Evolutionary conservation across 2,797 vertebrate species (phyloP).

Genomic region (Apogon talboti): DNA sequence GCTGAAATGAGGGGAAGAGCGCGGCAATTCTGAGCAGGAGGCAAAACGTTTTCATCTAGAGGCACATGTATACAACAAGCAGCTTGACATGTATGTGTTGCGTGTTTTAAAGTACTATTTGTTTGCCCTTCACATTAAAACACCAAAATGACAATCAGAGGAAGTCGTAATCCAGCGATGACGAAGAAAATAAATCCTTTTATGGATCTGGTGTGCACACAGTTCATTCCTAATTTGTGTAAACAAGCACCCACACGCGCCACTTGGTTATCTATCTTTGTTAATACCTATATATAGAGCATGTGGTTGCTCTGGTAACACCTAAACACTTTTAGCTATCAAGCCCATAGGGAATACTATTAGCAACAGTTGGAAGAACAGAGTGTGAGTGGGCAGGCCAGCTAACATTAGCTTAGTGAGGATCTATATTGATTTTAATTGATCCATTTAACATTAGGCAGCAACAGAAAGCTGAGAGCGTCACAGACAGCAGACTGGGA

Average conservation of each 20-base stretch:
- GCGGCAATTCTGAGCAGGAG: not conserved
- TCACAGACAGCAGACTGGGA: constrained; percentile 10
- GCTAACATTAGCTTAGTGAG: constrained; percentile 59
- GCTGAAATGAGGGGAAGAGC: constrained; percentile 15
- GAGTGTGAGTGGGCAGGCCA: constrained; percentile 45
- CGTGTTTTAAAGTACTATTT: constrained; percentile 5
- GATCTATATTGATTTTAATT: constrained; percentile 64
- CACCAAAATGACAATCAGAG: not conserved
- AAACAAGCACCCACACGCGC: constrained; percentile 44
- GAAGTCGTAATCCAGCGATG: constrained; percentile 24
- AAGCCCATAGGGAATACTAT: constrained; percentile 44
- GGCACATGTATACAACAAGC: not conserved
- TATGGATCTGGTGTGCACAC: not conserved
- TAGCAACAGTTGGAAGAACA: constrained; percentile 57
- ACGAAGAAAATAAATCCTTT: constrained; percentile 38
- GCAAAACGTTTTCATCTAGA: not conserved
- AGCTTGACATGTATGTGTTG: not conserved
- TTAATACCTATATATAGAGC: constrained; percentile 67
- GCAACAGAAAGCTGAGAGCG: constrained; percentile 20
- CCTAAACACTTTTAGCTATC: constrained; percentile 41
- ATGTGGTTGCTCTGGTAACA: constrained; percentile 64
- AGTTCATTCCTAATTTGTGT: constrained; percentile 29
- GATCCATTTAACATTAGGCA: constrained; percentile 63
- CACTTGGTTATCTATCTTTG: constrained; percentile 48
- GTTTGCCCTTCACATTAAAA: constrained; percentile 14